phyloP scores from a whole-genome alignment of 2,797 vertebrate species.

The Lagodon rhomboides region DNA sequence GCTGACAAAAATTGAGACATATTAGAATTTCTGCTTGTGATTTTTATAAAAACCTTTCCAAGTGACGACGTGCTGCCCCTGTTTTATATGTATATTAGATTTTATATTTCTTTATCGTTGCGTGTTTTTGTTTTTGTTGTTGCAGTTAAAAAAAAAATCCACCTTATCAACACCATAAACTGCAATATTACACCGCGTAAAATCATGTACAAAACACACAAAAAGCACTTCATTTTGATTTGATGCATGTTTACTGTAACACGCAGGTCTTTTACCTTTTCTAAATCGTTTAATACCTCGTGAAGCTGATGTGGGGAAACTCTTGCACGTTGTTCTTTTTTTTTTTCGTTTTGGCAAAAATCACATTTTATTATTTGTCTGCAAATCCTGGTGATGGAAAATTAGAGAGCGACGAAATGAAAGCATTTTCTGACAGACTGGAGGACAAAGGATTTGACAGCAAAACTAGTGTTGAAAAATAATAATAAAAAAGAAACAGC shows the following conservation, averaged over 20 bases:
- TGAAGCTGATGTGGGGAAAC: neutral
- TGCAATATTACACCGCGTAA: neutral
- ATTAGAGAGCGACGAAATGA: neutral
- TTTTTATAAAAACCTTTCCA: neutral
- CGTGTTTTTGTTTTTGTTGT: neutral
- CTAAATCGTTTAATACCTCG: neutral
- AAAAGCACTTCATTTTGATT: neutral
- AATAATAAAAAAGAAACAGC: too few species aligned
- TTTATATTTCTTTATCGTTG: neutral
- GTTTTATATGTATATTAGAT: too few species aligned
- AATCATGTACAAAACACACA: neutral
- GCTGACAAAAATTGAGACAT: neutral
- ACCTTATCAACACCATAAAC: neutral
- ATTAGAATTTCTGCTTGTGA: neutral
- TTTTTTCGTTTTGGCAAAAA: conserved; percentile 33
- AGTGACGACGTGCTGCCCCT: neutral
- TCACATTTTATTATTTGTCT: neutral
- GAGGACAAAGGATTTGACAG: neutral
- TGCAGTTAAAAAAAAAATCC: neutral
- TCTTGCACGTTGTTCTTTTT: too few species aligned
- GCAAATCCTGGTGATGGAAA: neutral
- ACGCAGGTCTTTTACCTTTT: too few species aligned
- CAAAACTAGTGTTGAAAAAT: neutral
- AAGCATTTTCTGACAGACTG: neutral
- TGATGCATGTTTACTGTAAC: neutral